Percentiles rank a stretch among this genome's conserved stretches.
Conservation (phyloP, 1,140 invertebrate species). For the Saccostrea glomerata region DNA sequence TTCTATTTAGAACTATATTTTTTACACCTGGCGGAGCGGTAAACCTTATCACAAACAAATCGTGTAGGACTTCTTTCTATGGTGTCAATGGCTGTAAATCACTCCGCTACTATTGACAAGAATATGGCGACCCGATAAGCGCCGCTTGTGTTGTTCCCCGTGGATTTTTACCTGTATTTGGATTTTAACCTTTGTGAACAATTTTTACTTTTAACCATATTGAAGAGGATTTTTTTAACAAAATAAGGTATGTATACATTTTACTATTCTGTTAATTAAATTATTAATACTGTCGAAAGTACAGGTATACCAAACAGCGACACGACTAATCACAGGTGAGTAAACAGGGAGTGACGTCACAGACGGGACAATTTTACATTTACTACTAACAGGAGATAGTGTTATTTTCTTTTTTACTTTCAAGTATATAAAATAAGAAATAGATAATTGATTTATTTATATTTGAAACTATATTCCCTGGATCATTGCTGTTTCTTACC, state of each 20-base stretch:
- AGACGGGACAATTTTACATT: not conserved
- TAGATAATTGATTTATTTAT: too few relatives aligned
- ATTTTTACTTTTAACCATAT: not conserved
- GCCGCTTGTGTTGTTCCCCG: constrained; percentile 24
- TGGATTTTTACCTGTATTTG: constrained; percentile 35
- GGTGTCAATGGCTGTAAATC: constrained; percentile 22
- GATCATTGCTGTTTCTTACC: too few relatives aligned
- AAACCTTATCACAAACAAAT: not conserved
- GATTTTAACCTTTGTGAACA: constrained; percentile 8
- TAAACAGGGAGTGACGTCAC: constrained; percentile 33
- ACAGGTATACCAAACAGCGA: not conserved
- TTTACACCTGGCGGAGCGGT: not conserved
- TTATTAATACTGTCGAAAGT: not conserved
- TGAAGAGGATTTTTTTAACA: not conserved
- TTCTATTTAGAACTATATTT: not conserved
- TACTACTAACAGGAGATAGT: not conserved
- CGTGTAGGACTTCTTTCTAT: not conserved
- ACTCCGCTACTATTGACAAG: constrained; percentile 32
- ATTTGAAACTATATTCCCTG: too few relatives aligned
- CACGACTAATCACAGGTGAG: constrained; percentile 21
- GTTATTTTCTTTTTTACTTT: too few relatives aligned
- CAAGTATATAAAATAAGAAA: too few relatives aligned
- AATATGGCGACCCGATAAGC: constrained; percentile 17
- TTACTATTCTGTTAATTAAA: not conserved
- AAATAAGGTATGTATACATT: constrained; percentile 14